Base-by-base conservation (phyloP, 2,888 invertebrate genomes). In the Busseola fusca region DNA sequence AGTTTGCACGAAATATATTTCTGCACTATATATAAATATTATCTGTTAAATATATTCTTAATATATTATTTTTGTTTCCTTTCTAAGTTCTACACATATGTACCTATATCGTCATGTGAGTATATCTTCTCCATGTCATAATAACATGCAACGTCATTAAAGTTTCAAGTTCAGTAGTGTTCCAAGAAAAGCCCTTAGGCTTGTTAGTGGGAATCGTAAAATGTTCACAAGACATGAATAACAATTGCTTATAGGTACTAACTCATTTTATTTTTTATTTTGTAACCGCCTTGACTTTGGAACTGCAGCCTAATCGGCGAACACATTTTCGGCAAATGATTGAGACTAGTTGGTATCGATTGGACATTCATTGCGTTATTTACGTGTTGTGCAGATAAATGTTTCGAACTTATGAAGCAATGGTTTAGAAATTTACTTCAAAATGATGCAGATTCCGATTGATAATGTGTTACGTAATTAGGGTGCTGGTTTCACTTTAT, bases 161-260 rank as follows among this genome's bases (percentile, higher is more conserved):
- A 81, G 74, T 79, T 69, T 78, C 74, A 81, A 83, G 80, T 84
- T 82, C 74, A 66, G 72, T 78, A 73, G 65, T 50, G 27, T 84
- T 84, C 84, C 52, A 27, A 73, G 84, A 83, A 84, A 78, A 74
- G 42, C 57, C 60, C 63, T 76, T 65, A n/a, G 65, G 37, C 52
- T 72, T 30, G 78, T 75, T 75, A 73, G 83, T 77, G 60, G 30
- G 71, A 78, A 83, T 80, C 84, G 69, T 84, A 84, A 84, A 84
- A 83, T 71, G 69, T 72, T 74, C 69, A 77, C 72, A 78, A 66
- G 71, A 78, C 71, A 42, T 72, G 82, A 80, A 82, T 82, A 74
- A 74, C 73, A 85, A 82, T 75, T 67, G 59, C 62, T 54, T 34
- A 64, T 14, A 69, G 9, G 16, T 37, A 40, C 52, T 69, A 30